These are phyloP conservation scores for Acropternis orthonyx DNA, from an alignment of 2,797 vertebrate genomes.

Conservation along the genomic window DNA sequence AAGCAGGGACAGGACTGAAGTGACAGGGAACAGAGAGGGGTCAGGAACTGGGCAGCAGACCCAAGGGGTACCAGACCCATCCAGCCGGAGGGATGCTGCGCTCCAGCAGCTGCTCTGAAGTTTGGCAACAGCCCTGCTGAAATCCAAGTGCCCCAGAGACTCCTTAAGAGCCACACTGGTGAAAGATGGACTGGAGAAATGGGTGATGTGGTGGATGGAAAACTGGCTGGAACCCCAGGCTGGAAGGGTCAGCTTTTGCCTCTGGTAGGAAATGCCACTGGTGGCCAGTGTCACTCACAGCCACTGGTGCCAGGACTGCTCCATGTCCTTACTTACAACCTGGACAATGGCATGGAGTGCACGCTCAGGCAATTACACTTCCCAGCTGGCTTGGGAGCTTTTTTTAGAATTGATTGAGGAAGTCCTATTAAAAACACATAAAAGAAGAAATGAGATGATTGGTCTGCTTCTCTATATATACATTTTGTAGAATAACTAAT, in stretches of 20 bases:
- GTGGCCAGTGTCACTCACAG: neutral
- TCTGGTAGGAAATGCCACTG: fast-evolving
- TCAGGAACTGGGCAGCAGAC: neutral
- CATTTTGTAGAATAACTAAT: neutral
- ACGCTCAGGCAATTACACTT: neutral
- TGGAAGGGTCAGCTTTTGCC: neutral
- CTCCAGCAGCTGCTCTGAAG: neutral
- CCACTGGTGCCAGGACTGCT: neutral
- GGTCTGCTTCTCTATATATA: neutral
- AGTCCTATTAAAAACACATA: neutral
- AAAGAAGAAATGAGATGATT: neutral
- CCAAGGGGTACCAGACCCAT: neutral
- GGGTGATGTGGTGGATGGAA: neutral
- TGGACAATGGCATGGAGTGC: neutral
- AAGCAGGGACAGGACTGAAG: neutral
- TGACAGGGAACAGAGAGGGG: neutral
- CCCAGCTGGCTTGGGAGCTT: neutral
- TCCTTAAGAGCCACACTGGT: neutral
- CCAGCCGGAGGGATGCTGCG: neutral
- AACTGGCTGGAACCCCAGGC: neutral
- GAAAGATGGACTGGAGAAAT: neutral
- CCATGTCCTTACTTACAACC: neutral
- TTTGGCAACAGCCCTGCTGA: neutral
- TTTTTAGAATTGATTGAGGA: neutral
- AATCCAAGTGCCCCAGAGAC: neutral